Base-by-base conservation (phyloP, 2,113 vertebrate genomes). In the Rhinoptilus africanus region DNA sequence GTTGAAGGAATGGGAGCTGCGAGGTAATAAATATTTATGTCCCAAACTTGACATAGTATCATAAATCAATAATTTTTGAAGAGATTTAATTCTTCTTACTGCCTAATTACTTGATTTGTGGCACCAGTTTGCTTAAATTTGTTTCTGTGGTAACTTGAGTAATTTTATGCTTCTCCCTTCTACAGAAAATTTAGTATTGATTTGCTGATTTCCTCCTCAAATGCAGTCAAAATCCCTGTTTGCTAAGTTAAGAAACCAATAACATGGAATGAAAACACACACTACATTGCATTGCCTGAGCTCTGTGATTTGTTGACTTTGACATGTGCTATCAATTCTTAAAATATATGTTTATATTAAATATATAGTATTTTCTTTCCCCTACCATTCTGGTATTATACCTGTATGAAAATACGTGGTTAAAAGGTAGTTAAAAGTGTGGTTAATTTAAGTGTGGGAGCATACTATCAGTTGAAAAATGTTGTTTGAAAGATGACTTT, bases 181-280 rank as follows among this genome's bases (percentile, higher is more conserved):
- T 88, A 53, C 24, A 57, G 62, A 92, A 95, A 87, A 89, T 84
- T n/a, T 80, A 77, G 37, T 88, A 79, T 83, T 90, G 75, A 84
- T 95, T 95, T 91, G 28, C 74, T 69, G 66, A 82, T 94, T 96
- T 93, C 77, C 57, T 95, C 37, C 82, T 93, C 37, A 92, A 95
- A 85, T 73, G 66, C n/a, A 82, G 54, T 43, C 10, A 87, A 92
- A 95, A 41, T 76, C 37, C 39, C 14, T 32, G 2, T 72, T 93
- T 93, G 32, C 62, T 73, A 76, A 85, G 66, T 92, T 89, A 51
- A 82, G 53, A 91, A 95, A 88, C 66, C n/a, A 85, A 10, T 72
- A 87, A 66, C 24, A 73, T 53, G 80, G 60, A 91, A 85, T 85
- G n/a, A 78, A 93, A 93, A 85, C 22, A 43, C 3, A 6, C 10